phyloP scores from a whole-genome alignment of 1,140 invertebrate species.

The Phymorhynchus buccinoides region DNA sequence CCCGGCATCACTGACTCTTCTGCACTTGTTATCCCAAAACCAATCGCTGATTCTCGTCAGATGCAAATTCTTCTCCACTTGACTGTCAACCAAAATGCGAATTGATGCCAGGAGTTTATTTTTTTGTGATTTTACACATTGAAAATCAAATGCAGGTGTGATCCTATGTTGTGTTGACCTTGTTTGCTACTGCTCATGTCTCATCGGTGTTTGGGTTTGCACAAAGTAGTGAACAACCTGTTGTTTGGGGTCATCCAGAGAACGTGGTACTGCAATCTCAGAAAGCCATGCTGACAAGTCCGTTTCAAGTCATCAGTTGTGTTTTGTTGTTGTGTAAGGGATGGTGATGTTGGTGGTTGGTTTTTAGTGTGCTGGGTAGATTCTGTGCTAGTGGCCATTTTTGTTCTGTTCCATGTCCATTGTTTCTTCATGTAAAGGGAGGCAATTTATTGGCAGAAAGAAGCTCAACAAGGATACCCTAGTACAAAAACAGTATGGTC shows the following conservation, averaged over 20 bases:
- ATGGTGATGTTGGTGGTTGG: too few species aligned
- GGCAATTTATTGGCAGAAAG: too few species aligned
- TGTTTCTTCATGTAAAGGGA: too few species aligned
- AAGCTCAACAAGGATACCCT: too few species aligned
- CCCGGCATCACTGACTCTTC: background rate
- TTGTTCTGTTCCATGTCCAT: too few species aligned
- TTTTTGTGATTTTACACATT: background rate
- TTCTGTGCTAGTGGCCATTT: too few species aligned
- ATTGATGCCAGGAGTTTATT: background rate
- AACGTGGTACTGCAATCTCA: background rate
- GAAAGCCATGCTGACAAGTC: background rate
- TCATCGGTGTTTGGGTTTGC: background rate
- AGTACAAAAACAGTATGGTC: too few species aligned
- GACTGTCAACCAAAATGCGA: too few species aligned
- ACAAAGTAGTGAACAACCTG: background rate
- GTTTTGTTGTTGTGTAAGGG: too few species aligned
- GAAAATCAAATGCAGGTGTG: background rate
- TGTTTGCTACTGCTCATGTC: background rate
- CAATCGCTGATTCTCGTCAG: background rate
- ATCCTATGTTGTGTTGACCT: background rate
- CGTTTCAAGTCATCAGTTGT: background rate
- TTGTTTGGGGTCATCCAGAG: background rate
- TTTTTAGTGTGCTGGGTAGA: too few species aligned
- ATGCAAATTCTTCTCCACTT: background rate
- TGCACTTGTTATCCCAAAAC: background rate